Base-by-base conservation (phyloP, 2,888 invertebrate species). In the Drosophila affinis region DNA sequence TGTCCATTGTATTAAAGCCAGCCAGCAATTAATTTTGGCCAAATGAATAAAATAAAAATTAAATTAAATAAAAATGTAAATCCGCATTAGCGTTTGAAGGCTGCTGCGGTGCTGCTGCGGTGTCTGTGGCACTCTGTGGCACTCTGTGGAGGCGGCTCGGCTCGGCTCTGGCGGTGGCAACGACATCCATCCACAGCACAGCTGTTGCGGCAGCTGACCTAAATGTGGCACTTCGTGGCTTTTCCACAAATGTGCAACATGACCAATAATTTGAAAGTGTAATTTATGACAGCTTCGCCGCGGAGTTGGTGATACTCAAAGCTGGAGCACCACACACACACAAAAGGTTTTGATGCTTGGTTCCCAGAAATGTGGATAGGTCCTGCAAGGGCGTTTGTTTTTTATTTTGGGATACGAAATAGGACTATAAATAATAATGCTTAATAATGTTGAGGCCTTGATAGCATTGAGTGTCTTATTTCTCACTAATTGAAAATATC, bases 201-300 rank as follows among this genome's bases (percentile, higher is more conserved):
- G 39, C 49, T 34, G 29, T 29, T 18, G 34, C 29, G 46, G 51
- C 34, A 32, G 49, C 14, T 62, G 55, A 34, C 80, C 80, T 59
- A 78, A 77, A 80, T 81, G 71, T 57, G n/a, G 54, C n/a, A 29
- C 34, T 32, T 29, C 58, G 60, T 65, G 69, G 79, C 72, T 78
- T 80, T 80, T 81, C 79, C 76, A 39, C 56, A 79, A 80, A 72
- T 39, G 67, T 72, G 69, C 79, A 80, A 70, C 55, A 57, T 71
- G 64, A 76, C 76, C 76, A 81, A 78, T 81, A 78, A 78, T 80
- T 80, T 80, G 81, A 80, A 80, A 80, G 80, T 79, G 73, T 78
- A 70, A 80, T 81, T 80, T 81, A 80, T 78, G 81, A 76, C 68
- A 57, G 71, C 39, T n/a, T 7, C 72, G 77, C 76, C 63, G 75